A percentile compares a stretch with the other conserved stretches of the same genome.
These are phyloP conservation scores for Orchesella flavescens DNA, from an alignment of 2,888 invertebrate species.

Conservation along the genomic window DNA sequence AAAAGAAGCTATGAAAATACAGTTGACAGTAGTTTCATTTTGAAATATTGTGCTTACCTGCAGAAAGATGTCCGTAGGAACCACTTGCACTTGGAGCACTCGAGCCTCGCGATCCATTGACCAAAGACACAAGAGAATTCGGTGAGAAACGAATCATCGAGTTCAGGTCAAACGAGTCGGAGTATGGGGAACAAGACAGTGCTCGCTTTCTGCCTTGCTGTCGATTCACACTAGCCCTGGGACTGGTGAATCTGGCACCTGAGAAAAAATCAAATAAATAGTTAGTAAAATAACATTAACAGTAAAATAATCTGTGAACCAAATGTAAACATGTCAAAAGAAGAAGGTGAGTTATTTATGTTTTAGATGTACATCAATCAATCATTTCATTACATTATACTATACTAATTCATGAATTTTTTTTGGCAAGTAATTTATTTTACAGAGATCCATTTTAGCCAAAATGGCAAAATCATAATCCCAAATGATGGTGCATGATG, in stretches of 20 bases:
- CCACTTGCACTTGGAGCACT: constrained; percentile 86
- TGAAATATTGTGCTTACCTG: constrained; percentile 78
- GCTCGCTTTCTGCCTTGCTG: constrained; percentile 90
- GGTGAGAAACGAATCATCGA: constrained; percentile 97
- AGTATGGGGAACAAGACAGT: constrained; percentile 91
- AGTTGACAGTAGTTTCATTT: no score
- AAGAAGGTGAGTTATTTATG: constrained; percentile 5
- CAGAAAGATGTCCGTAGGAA: constrained; percentile 96
- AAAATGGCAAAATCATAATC: neutral
- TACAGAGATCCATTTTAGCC: neutral
- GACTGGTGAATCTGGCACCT: constrained; percentile 83
- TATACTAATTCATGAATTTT: neutral
- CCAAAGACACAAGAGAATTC: constrained; percentile 87
- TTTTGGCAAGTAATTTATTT: neutral
- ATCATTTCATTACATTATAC: neutral
- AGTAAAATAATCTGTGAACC: constrained; percentile 18
- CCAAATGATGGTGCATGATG: constrained; percentile 22
- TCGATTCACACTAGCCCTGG: constrained; percentile 77
- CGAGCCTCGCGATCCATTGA: constrained; percentile 88
- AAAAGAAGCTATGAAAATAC: no score
- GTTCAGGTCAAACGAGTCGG: constrained; percentile 95
- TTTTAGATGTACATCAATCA: constrained; percentile 27
- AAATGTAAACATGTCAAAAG: constrained; percentile 46
- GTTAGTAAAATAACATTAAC: neutral
- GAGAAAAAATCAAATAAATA: constrained; percentile 60